These are phyloP conservation scores for Morelia viridis DNA, from an alignment of 2,797 vertebrate genomes.

Conservation along the genomic window DNA sequence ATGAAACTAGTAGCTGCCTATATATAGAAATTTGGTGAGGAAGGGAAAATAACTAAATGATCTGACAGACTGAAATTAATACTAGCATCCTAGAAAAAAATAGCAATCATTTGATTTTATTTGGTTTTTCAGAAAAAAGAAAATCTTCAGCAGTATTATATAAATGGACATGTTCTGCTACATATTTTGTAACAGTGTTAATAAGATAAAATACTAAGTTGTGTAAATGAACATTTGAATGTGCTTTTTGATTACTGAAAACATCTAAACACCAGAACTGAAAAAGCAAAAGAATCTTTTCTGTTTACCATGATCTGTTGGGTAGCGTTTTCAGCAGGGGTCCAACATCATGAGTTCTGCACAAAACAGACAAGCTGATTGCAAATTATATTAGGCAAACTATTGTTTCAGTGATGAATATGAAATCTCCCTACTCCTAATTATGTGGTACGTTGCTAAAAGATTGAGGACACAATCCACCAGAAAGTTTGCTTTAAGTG, in stretches of 20 bases:
- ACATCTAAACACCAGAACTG: background rate
- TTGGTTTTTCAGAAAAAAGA: constrained; percentile 62
- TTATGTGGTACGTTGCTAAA: constrained; percentile 61
- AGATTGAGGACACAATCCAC: constrained; percentile 39
- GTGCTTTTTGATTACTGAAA: constrained; percentile 38
- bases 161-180: constrained; percentile 41
- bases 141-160: constrained; percentile 33
- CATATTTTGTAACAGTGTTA: constrained; percentile 28
- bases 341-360: constrained; percentile 32
- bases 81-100: constrained; percentile 67
- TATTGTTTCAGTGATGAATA: constrained; percentile 58
- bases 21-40: constrained; percentile 40
- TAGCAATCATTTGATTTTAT: constrained; percentile 63
- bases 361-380: constrained; percentile 50
- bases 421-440: constrained; percentile 42
- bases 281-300: constrained; percentile 5
- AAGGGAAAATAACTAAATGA: constrained; percentile 61
- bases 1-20: constrained; percentile 77
- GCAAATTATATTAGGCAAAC: constrained; percentile 59
- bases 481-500: background rate
- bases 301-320: background rate
- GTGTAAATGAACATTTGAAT: constrained; percentile 68
- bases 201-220: constrained; percentile 63
- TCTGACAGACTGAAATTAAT: constrained; percentile 77
- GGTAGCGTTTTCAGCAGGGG: constrained; percentile 29